phyloP scores from a whole-genome alignment of 2,888 invertebrate genomes.

The Fragum whitleyi region DNA sequence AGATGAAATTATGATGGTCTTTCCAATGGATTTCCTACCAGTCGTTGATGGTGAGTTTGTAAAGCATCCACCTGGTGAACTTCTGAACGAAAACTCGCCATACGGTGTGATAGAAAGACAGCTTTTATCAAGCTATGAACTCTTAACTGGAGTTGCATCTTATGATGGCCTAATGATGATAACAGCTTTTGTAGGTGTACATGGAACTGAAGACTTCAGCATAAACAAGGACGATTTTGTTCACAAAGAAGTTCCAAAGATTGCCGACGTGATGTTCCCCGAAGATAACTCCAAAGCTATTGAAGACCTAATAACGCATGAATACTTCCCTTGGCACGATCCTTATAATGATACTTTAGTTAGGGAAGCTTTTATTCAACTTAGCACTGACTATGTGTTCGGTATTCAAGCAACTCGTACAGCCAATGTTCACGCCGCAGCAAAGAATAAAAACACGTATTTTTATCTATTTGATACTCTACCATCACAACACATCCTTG shows the following conservation, averaged over 20 bases:
- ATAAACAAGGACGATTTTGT: conserved; percentile 19
- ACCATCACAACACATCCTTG: conserved; percentile 65
- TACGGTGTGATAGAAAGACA: conserved; percentile 87
- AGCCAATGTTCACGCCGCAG: background rate
- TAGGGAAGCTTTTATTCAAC: background rate
- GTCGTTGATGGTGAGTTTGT: conserved; percentile 92
- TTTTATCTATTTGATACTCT: conserved; percentile 60
- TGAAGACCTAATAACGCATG: background rate
- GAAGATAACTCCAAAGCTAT: conserved; percentile 1
- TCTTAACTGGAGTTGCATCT: conserved; percentile 96
- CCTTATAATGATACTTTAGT: background rate
- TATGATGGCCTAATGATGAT: conserved; percentile 90
- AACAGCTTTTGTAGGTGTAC: conserved; percentile 91
- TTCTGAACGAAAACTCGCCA: conserved; percentile 90
- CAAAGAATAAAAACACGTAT: conserved; percentile 20
- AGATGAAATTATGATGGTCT: conserved; percentile 24
- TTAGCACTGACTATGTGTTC: conserved; percentile 24
- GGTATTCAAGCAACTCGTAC: background rate
- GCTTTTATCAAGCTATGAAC: conserved; percentile 87
- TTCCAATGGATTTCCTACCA: conserved; percentile 88
- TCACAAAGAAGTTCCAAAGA: background rate
- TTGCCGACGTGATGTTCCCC: conserved; percentile 1
- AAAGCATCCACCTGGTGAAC: conserved; percentile 89
- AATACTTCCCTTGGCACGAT: conserved; percentile 33
- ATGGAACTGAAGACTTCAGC: conserved; percentile 90